Conservation (phyloP, 2,888 invertebrate species). For the Hanleya hanleyi region DNA sequence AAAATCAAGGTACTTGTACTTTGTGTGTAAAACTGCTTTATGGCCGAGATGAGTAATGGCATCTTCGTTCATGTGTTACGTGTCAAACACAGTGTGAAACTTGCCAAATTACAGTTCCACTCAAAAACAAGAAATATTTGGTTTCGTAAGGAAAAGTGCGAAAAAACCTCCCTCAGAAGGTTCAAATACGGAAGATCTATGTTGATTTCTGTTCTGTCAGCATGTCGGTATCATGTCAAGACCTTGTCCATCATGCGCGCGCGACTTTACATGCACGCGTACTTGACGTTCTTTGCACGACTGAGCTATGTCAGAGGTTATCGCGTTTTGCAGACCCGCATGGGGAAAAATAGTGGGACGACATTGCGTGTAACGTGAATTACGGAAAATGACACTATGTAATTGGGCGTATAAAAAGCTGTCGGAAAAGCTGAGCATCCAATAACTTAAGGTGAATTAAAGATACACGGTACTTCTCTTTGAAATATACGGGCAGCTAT, state of each 20-base stretch:
- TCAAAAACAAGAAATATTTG: background rate
- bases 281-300: background rate
- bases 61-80: too few species aligned
- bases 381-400: conserved; percentile 1
- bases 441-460: too few species aligned
- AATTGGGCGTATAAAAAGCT: conserved; percentile 9
- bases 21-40: too few species aligned
- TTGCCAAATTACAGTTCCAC: too few species aligned
- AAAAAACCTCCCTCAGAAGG: background rate
- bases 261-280: background rate
- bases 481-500: too few species aligned
- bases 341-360: too few species aligned
- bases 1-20: too few species aligned
- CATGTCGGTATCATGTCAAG: background rate
- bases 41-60: too few species aligned
- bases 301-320: background rate
- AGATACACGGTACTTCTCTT: too few species aligned
- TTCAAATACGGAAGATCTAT: background rate
- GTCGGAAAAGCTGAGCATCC: background rate
- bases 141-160: background rate
- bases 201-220: background rate
- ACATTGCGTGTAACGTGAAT: background rate
- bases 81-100: too few species aligned
- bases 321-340: background rate
- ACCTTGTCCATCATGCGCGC: conserved; percentile 9